Evolutionary conservation across 2,113 vertebrate species (phyloP).

Genomic region (Thalassarche chlororhynchos): DNA sequence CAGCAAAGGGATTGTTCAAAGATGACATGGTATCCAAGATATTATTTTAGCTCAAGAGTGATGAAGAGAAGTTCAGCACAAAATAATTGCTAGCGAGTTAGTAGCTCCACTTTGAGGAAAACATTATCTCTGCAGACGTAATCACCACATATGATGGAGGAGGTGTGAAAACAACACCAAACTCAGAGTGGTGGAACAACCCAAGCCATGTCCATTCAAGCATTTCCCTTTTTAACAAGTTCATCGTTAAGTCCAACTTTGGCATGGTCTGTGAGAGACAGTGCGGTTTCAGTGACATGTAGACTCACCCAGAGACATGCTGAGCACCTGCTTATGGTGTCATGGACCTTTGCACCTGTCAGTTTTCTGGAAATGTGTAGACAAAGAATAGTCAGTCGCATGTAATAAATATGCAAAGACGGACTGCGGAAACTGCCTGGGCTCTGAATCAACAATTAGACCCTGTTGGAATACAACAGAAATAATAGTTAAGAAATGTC

Average conservation of each 20-base stretch:
- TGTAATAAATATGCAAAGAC: background rate
- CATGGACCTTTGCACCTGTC: background rate
- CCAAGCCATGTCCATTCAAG: background rate
- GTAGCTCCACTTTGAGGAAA: background rate
- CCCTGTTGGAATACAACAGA: background rate
- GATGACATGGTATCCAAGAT: background rate
- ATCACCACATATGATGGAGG: background rate
- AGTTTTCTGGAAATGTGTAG: background rate
- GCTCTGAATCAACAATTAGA: background rate
- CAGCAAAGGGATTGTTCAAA: background rate
- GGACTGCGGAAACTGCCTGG: background rate
- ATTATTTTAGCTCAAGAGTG: background rate
- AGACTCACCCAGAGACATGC: background rate
- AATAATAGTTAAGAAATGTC: conserved; percentile 22
- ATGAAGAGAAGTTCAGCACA: background rate
- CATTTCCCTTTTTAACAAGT: background rate
- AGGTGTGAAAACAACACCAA: background rate
- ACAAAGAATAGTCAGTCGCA: background rate
- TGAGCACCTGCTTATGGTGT: background rate
- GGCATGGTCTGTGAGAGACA: background rate
- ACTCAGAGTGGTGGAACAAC: background rate
- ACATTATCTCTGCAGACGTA: background rate
- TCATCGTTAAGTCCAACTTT: background rate
- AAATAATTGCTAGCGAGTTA: background rate
- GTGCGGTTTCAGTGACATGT: rapidly evolving